These are phyloP conservation scores for Vannuccia rotundouncinata DNA, from an alignment of 2,888 invertebrate species.

Conservation along the genomic window DNA sequence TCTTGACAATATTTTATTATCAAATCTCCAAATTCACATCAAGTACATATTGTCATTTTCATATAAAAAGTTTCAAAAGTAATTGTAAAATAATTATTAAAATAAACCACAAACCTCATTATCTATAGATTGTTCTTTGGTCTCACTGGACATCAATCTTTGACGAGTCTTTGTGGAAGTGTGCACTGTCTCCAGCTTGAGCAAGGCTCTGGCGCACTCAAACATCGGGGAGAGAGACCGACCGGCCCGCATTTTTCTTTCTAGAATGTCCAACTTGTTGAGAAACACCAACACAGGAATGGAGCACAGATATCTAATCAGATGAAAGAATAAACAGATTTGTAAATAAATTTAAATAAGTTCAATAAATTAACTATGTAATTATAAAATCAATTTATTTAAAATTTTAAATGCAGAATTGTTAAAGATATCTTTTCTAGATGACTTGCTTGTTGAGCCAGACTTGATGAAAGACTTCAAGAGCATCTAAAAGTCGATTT, in stretches of 20 bases:
- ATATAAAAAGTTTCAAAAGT: too few relatives aligned
- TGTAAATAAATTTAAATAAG: not conserved
- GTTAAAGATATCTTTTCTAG: too few relatives aligned
- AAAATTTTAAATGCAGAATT: too few relatives aligned
- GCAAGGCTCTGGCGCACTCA: not conserved
- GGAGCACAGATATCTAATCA: slow-evolving; percentile 66
- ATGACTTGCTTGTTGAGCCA: slow-evolving; percentile 70
- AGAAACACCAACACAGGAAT: slow-evolving; percentile 73
- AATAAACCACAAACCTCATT: too few relatives aligned
- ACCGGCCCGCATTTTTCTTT: slow-evolving; percentile 67
- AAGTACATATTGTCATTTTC: too few relatives aligned
- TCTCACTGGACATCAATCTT: not conserved
- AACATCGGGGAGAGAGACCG: not conserved
- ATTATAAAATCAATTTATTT: too few relatives aligned
- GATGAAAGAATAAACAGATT: slow-evolving; percentile 5
- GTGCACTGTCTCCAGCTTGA: not conserved
- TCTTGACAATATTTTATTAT: too few relatives aligned
- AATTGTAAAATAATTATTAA: too few relatives aligned
- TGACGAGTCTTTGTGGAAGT: not conserved
- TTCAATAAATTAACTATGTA: not conserved
- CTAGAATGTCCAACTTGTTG: slow-evolving; percentile 72
- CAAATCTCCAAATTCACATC: too few relatives aligned
- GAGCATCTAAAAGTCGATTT: slow-evolving; percentile 68
- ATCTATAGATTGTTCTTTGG: too few relatives aligned
- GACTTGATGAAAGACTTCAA: slow-evolving; percentile 68